Evolutionary conservation across 2,113 vertebrate genomes (phyloP).

Genomic region (Xenopus borealis): DNA sequence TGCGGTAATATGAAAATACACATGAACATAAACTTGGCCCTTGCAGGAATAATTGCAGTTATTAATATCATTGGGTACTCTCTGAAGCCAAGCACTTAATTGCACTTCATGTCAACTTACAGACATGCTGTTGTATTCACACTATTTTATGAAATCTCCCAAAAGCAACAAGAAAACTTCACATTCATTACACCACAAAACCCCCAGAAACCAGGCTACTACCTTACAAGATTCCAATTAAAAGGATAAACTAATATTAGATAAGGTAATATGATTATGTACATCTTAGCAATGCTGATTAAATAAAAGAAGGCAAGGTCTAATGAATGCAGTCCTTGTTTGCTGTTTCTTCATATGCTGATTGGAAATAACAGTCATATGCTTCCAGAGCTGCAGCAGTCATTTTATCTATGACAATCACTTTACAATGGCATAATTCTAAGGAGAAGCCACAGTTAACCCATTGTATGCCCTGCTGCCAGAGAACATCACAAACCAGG

Average conservation of each 20-base stretch:
- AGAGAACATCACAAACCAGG: constrained; percentile 13
- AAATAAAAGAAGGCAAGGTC: constrained; percentile 57
- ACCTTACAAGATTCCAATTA: constrained; percentile 52
- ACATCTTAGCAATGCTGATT: constrained; percentile 52
- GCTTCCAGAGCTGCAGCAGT: constrained; percentile 71
- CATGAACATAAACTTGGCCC: not conserved
- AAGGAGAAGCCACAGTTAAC: constrained; percentile 11
- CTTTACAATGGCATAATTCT: constrained; percentile 57
- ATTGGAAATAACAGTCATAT: constrained; percentile 66
- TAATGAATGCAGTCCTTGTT: constrained; percentile 58
- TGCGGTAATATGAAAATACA: not conserved
- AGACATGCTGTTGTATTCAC: not conserved
- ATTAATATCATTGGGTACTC: not conserved
- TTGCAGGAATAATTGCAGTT: not conserved
- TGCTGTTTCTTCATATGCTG: constrained; percentile 53
- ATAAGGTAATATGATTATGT: constrained; percentile 58
- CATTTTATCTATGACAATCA: constrained; percentile 67
- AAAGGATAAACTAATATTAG: constrained; percentile 57
- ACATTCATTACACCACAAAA: not conserved
- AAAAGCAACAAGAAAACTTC: not conserved
- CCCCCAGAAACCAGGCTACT: not conserved
- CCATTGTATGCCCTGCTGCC: not conserved
- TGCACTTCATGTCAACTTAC: not conserved
- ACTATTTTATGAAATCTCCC: not conserved
- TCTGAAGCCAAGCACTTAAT: not conserved